Evolutionary conservation across 2,113 vertebrate genomes (phyloP).

Genomic region (Upupa epops): DNA sequence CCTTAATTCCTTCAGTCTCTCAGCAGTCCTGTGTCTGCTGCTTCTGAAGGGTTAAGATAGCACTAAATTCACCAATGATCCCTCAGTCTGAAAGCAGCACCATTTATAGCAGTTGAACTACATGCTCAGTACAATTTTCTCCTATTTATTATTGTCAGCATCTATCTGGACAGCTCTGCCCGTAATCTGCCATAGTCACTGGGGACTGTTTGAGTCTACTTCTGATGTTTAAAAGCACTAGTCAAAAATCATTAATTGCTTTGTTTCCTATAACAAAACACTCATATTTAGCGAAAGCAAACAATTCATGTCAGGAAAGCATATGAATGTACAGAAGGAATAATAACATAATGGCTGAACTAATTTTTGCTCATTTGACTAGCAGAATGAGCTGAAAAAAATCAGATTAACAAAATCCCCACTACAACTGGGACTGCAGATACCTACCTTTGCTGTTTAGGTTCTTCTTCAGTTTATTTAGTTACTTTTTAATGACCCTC

Average conservation of each 20-base stretch:
- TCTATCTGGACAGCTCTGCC: background rate
- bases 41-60: background rate
- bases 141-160: background rate
- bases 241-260: background rate
- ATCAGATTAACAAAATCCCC: background rate
- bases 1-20: background rate
- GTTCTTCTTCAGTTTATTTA: background rate
- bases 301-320: background rate
- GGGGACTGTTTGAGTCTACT: background rate
- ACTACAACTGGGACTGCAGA: background rate
- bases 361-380: background rate
- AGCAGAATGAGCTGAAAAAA: background rate
- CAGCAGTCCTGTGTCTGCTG: background rate
- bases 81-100: background rate
- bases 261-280: background rate
- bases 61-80: background rate
- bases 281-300: background rate
- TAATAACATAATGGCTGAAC: background rate
- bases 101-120: background rate
- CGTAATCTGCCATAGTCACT: background rate
- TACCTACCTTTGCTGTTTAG: background rate
- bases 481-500: background rate
- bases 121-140: background rate
- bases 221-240: background rate
- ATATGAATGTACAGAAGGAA: background rate